Percentiles rank a stretch among this genome's conserved stretches.
Evolutionary conservation across 2,113 vertebrate genomes (phyloP).

Genomic region (Tapirus terrestris): DNA sequence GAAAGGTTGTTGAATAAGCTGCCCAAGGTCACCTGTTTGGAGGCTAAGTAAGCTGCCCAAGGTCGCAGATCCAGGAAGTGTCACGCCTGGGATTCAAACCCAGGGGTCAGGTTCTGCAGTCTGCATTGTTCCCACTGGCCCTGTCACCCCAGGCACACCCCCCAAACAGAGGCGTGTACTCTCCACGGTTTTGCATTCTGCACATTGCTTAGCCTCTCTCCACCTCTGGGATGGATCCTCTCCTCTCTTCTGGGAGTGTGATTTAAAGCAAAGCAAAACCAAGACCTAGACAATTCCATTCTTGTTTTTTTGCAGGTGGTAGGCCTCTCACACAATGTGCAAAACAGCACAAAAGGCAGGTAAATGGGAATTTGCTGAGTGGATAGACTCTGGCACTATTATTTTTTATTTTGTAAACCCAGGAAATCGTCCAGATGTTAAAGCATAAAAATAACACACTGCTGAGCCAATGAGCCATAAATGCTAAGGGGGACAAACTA

Average conservation of each 20-base stretch:
- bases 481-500: background rate
- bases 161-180: background rate
- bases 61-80: background rate
- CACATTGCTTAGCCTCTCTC: background rate
- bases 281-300: background rate
- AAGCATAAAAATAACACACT: conserved; percentile 57
- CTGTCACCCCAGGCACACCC: background rate
- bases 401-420: conserved; percentile 40
- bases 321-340: background rate
- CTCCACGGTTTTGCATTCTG: background rate
- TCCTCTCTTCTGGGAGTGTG: conserved; percentile 17
- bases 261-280: conserved; percentile 36
- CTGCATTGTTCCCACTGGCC: background rate
- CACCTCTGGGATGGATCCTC: background rate
- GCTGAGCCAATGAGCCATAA: background rate
- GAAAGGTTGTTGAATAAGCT: background rate
- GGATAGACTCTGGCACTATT: background rate
- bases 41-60: background rate
- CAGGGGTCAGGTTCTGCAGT: background rate
- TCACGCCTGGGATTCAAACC: background rate
- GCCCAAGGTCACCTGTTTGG: background rate
- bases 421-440: conserved; percentile 58
- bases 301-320: background rate
- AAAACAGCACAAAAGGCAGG: conserved; percentile 7
- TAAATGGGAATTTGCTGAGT: conserved; percentile 31